These are phyloP conservation scores for Rhyacophila brunnea DNA, from an alignment of 1,140 invertebrate genomes.

Conservation along the genomic window DNA sequence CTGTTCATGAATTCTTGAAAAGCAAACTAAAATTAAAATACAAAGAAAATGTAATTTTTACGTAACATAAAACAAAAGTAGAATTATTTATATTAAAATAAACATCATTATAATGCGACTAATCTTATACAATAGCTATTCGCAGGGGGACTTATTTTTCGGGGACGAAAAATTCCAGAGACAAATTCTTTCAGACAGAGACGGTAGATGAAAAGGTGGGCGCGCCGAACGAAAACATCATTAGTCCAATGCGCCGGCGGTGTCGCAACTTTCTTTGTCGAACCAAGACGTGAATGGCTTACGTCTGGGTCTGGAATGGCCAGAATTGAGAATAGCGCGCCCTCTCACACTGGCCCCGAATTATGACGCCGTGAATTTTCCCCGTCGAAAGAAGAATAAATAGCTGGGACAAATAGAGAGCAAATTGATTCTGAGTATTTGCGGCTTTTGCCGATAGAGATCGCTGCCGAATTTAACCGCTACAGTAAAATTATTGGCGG, in stretches of 20 bases:
- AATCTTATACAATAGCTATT: no score
- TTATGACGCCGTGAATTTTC: slow-evolving; percentile 2
- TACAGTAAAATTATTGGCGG: not conserved
- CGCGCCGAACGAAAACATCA: slow-evolving; percentile 30
- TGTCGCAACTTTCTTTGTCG: slow-evolving; percentile 29
- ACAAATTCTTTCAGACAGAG: no score
- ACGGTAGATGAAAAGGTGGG: no score
- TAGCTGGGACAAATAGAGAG: slow-evolving; percentile 15
- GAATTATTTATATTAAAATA: no score
- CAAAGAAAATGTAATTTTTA: no score
- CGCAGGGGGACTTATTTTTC: no score
- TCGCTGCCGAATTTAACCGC: not conserved
- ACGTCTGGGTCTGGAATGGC: slow-evolving; percentile 6
- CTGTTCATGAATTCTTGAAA: no score
- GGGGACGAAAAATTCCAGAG: no score
- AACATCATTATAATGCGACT: no score
- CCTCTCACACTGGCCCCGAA: not conserved
- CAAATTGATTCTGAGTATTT: slow-evolving; percentile 18
- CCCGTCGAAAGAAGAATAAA: slow-evolving; percentile 1
- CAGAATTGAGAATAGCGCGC: slow-evolving; percentile 1
- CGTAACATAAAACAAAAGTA: no score
- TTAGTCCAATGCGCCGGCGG: slow-evolving; percentile 26
- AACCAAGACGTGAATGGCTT: slow-evolving; percentile 10
- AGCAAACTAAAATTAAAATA: no score
- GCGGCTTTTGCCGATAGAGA: no score